These are phyloP conservation scores for Campoletis sonorensis DNA, from an alignment of 1,140 invertebrate species.

Conservation along the genomic window DNA sequence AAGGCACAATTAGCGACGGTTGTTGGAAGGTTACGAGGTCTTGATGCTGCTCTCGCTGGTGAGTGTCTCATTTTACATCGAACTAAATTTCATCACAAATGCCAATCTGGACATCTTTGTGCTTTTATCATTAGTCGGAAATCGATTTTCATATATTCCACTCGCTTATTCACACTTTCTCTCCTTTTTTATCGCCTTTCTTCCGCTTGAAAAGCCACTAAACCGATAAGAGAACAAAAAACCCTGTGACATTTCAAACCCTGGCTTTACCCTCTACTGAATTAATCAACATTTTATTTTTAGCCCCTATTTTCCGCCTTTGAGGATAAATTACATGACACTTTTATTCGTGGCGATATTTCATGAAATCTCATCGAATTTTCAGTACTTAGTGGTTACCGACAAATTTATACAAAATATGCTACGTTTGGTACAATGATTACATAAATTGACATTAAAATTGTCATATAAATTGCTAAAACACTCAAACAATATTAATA, in stretches of 20 bases:
- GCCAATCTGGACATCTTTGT: not conserved
- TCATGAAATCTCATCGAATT: too few species aligned
- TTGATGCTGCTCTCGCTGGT: constrained; percentile 92
- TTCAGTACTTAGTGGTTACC: too few species aligned
- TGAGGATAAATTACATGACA: too few species aligned
- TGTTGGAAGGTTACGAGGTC: constrained; percentile 89
- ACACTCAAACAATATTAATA: too few species aligned
- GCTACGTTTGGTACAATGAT: too few species aligned
- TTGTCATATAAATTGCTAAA: too few species aligned
- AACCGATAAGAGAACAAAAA: not conserved
- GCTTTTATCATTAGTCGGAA: constrained; percentile 1
- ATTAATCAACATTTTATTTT: too few species aligned
- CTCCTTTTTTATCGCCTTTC: not conserved
- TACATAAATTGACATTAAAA: too few species aligned
- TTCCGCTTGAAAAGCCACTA: not conserved
- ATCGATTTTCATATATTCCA: not conserved
- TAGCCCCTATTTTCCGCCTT: too few species aligned
- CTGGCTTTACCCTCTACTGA: too few species aligned
- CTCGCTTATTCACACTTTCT: not conserved
- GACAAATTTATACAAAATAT: too few species aligned
- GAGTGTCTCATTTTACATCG: constrained; percentile 63
- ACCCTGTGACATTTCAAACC: not conserved
- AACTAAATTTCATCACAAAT: not conserved
- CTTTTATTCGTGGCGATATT: too few species aligned
- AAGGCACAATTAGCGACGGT: constrained; percentile 88